These are phyloP conservation scores for Allolobophora icterica DNA, from an alignment of 2,888 invertebrate genomes.

Conservation along the genomic window DNA sequence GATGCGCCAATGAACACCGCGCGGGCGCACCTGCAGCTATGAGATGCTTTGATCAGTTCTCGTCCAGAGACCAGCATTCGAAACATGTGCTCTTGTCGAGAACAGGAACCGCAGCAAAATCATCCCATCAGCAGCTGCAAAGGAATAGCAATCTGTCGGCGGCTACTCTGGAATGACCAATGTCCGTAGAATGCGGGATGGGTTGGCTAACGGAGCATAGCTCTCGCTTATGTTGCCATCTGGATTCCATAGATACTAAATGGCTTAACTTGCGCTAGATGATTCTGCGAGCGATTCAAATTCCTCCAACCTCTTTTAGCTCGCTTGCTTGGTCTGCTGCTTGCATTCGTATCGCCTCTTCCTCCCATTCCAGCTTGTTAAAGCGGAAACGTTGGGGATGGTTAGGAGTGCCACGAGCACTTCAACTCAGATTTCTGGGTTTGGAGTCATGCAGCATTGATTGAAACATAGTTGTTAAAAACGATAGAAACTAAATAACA, in stretches of 20 bases:
- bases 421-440: background rate
- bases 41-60: background rate
- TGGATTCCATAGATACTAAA: background rate
- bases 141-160: background rate
- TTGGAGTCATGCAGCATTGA: background rate
- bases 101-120: background rate
- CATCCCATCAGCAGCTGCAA: background rate
- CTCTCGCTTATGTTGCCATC: background rate
- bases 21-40: background rate
- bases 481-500: too few species aligned
- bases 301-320: background rate
- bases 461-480: too few species aligned
- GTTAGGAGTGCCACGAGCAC: background rate
- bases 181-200: background rate
- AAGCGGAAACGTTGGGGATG: background rate
- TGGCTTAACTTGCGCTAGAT: background rate
- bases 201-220: background rate
- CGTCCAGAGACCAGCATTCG: background rate
- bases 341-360: background rate
- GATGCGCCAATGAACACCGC: background rate
- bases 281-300: background rate
- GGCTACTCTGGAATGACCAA: slow-evolving; percentile 4
- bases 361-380: background rate
- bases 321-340: background rate
- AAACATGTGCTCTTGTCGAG: background rate